A percentile compares a stretch with the other conserved stretches of the same genome.
These are phyloP conservation scores for Staurois parvus DNA, from an alignment of 2,797 vertebrate species.

Conservation along the genomic window DNA sequence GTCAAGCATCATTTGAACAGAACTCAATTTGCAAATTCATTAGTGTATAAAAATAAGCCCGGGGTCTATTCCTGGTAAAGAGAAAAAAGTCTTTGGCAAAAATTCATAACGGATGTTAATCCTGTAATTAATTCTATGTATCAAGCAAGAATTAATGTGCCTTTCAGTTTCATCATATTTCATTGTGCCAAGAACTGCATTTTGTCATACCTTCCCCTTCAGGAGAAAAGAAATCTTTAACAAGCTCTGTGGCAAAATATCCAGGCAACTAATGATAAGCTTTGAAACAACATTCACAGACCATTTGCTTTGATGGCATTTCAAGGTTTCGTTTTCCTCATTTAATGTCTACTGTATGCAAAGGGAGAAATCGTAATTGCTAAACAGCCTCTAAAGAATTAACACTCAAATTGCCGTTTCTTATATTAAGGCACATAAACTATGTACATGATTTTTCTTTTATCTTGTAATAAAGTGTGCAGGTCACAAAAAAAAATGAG, in stretches of 20 bases:
- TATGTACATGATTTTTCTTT: too few relatives aligned
- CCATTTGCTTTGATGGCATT: conserved; percentile 92
- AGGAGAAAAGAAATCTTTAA: conserved; percentile 87
- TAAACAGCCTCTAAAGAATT: conserved; percentile 73
- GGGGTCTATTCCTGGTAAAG: conserved; percentile 73
- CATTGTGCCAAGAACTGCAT: conserved; percentile 75
- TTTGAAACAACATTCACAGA: conserved; percentile 94
- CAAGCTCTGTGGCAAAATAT: conserved; percentile 91
- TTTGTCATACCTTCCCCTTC: conserved; percentile 85
- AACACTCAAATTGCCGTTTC: conserved; percentile 58
- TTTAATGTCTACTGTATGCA: conserved; percentile 61
- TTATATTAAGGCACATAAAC: neutral
- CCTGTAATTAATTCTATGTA: conserved; percentile 80
- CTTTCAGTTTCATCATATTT: conserved; percentile 74
- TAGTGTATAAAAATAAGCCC: conserved; percentile 77
- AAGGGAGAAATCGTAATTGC: conserved; percentile 60
- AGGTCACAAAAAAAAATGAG: too few relatives aligned
- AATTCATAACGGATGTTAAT: conserved; percentile 78
- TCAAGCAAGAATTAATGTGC: conserved; percentile 78
- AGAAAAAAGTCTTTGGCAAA: conserved; percentile 74
- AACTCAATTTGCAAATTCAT: conserved; percentile 83
- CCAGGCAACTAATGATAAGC: conserved; percentile 91
- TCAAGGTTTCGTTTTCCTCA: conserved; percentile 67
- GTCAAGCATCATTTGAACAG: conserved; percentile 80
- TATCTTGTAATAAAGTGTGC: too few relatives aligned